These are phyloP conservation scores for Carcharodon carcharias DNA, from an alignment of 2,797 vertebrate genomes.

Conservation along the genomic window DNA sequence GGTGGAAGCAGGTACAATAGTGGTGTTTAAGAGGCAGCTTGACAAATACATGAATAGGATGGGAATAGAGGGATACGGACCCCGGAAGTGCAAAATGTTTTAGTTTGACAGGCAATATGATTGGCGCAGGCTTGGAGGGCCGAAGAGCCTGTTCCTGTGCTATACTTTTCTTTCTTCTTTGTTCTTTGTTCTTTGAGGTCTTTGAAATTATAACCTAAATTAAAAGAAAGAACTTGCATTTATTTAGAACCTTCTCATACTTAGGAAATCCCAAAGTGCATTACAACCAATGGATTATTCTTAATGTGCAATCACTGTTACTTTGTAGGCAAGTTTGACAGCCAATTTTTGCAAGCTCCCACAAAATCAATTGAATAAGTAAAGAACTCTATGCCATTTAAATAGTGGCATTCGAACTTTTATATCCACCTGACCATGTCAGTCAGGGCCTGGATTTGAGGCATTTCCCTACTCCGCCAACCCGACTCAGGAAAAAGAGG, in stretches of 20 bases:
- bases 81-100: no score
- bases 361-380: not conserved
- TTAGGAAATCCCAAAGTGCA: not conserved
- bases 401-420: not conserved
- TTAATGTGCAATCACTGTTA: not conserved
- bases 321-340: not conserved
- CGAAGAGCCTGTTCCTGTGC: no score
- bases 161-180: no score
- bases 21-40: no score
- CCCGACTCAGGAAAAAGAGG: no score
- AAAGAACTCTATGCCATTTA: not conserved
- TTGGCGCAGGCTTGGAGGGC: no score
- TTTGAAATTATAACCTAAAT: not conserved
- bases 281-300: not conserved
- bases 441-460: not conserved
- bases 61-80: no score
- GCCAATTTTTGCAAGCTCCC: not conserved
- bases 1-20: no score
- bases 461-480: no score
- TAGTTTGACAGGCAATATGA: no score
- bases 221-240: not conserved
- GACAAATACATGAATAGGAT: no score
- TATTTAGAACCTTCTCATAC: not conserved
- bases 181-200: not conserved
- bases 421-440: not conserved